A percentile compares a stretch with the other conserved stretches of the same genome.
Evolutionary conservation across 2,888 invertebrate species (phyloP).

Genomic region (Agrochola litura): DNA sequence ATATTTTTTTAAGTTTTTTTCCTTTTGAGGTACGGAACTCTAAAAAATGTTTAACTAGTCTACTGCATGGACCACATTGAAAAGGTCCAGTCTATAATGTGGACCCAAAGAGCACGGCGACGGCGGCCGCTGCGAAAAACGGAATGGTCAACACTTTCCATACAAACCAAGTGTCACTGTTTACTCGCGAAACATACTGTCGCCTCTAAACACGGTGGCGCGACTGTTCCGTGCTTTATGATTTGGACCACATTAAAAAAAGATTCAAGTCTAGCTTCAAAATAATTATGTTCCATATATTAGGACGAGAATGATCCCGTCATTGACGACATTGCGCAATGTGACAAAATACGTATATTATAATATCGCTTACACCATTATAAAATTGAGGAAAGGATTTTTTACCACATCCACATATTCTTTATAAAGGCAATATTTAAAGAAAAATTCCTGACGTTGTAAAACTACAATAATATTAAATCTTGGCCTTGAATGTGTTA

Average conservation of each 20-base stretch:
- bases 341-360: background rate
- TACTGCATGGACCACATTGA: background rate
- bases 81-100: background rate
- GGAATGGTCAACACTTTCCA: background rate
- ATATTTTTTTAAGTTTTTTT: no score
- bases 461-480: constrained; percentile 12
- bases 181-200: background rate
- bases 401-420: background rate
- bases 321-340: no score
- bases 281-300: background rate
- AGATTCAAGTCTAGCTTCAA: background rate
- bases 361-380: no score
- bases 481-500: constrained; percentile 6
- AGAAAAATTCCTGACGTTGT: background rate
- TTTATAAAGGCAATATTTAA: background rate
- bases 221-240: no score
- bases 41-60: background rate
- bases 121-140: background rate
- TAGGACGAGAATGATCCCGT: background rate
- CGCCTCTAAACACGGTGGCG: no score
- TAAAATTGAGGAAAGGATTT: background rate
- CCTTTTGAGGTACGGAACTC: no score
- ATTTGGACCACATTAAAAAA: background rate
- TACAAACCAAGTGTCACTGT: background rate
- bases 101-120: background rate